A percentile compares a stretch with the other conserved stretches of the same genome.
These are phyloP conservation scores for Sarcophaga variegata DNA, from an alignment of 2,888 invertebrate genomes.

Conservation along the genomic window DNA sequence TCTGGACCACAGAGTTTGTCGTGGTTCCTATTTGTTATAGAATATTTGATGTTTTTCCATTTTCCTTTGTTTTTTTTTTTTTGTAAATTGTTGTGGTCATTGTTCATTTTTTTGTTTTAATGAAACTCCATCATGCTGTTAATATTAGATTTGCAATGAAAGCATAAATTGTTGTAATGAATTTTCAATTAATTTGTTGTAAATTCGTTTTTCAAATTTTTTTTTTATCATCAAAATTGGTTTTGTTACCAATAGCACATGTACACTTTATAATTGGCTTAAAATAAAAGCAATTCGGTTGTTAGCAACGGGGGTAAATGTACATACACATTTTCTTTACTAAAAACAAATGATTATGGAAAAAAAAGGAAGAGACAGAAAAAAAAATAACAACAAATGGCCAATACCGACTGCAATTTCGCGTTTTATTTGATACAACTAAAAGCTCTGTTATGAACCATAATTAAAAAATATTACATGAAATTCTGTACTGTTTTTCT, in stretches of 20 bases:
- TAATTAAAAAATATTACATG: too few species aligned
- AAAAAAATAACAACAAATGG: too few species aligned
- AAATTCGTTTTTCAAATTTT: not conserved
- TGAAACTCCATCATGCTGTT: conserved; percentile 46
- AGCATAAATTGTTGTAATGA: conserved; percentile 54
- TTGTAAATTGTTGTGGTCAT: conserved; percentile 61
- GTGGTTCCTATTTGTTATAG: conserved; percentile 48
- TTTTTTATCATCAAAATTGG: conserved; percentile 2
- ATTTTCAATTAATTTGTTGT: conserved; percentile 54
- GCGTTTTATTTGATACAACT: too few species aligned
- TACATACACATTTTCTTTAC: not conserved
- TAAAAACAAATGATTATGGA: not conserved
- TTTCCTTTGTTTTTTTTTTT: not conserved
- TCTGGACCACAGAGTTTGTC: conserved; percentile 66
- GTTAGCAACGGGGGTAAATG: not conserved
- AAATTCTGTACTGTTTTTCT: too few species aligned
- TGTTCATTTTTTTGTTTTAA: not conserved
- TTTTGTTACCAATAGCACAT: conserved; percentile 25
- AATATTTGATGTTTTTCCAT: conserved; percentile 8
- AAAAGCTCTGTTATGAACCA: too few species aligned
- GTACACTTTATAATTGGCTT: conserved; percentile 47
- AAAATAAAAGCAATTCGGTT: conserved; percentile 35
- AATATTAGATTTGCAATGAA: conserved; percentile 41
- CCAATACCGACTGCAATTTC: too few species aligned
- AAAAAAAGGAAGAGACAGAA: conserved; percentile 7